These are phyloP conservation scores for Ceryle rudis DNA, from an alignment of 2,797 vertebrate genomes.

Conservation along the genomic window DNA sequence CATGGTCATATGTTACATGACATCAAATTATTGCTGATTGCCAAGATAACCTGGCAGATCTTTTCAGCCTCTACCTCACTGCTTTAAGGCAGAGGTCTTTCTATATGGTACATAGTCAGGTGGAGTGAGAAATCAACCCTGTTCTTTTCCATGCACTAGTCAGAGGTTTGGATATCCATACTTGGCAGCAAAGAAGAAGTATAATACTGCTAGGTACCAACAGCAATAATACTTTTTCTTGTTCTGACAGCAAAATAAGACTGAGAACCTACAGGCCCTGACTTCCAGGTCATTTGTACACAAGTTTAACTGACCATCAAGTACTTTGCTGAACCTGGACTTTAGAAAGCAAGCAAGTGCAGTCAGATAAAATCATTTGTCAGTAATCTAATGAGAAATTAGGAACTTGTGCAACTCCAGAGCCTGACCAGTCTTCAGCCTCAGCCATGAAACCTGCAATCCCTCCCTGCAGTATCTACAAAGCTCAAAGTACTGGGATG, in stretches of 20 bases:
- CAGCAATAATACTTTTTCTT: not conserved
- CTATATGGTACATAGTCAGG: not conserved
- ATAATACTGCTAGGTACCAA: not conserved
- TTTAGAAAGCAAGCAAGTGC: not conserved
- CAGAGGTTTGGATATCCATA: not conserved
- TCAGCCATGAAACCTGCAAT: not conserved
- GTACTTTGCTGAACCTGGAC: not conserved
- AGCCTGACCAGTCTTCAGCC: not conserved
- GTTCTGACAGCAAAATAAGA: not conserved
- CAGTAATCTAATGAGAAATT: not conserved
- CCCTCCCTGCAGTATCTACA: not conserved
- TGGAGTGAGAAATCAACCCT: not conserved
- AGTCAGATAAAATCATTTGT: not conserved
- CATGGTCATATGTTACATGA: not conserved
- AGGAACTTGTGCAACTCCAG: not conserved
- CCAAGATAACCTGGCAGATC: not conserved
- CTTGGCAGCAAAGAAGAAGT: not conserved
- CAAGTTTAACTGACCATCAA: not conserved
- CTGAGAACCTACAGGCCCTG: rapidly evolving
- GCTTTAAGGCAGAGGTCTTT: not conserved
- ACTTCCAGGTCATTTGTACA: not conserved
- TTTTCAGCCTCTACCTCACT: not conserved
- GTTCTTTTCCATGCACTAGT: not conserved
- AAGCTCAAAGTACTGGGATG: not conserved
- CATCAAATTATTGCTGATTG: not conserved